Percentiles rank a stretch among this genome's conserved stretches.
Evolutionary conservation across 2,797 vertebrate genomes (phyloP).

Genomic region (Euphonia xanthogaster): DNA sequence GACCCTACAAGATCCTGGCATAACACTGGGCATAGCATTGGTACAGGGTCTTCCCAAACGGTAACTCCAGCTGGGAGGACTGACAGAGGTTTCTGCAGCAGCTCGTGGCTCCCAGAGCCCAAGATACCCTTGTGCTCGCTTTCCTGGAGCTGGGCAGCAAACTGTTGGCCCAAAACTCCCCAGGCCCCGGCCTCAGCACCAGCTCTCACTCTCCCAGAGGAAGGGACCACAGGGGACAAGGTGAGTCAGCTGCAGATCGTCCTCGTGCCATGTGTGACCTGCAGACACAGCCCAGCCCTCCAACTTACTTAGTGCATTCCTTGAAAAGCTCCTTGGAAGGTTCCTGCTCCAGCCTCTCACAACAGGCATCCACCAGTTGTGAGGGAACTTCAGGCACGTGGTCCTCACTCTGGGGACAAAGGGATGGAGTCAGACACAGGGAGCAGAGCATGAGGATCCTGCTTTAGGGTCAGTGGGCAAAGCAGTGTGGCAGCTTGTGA

Average conservation of each 20-base stretch:
- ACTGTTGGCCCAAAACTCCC: background rate
- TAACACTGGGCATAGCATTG: background rate
- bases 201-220: background rate
- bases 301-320: conserved; percentile 90
- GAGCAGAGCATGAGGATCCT: background rate
- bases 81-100: background rate
- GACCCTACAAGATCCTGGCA: background rate
- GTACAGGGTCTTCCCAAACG: background rate
- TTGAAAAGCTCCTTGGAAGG: conserved; percentile 96
- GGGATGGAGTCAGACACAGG: conserved; percentile 7
- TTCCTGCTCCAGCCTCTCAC: conserved; percentile 85
- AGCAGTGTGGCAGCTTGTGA: background rate
- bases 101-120: background rate
- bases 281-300: background rate
- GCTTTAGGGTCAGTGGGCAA: background rate
- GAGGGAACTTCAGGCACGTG: conserved; percentile 87
- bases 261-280: rapidly evolving
- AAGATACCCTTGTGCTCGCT: background rate
- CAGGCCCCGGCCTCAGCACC: background rate
- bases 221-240: rapidly evolving
- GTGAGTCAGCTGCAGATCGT: background rate
- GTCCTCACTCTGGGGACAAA: conserved; percentile 83
- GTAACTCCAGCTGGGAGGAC: background rate
- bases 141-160: background rate
- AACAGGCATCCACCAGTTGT: conserved; percentile 83